A percentile compares a stretch with the other conserved stretches of the same genome.
phyloP scores from a whole-genome alignment of 2,797 vertebrate genomes.

The Chelon auratus region DNA sequence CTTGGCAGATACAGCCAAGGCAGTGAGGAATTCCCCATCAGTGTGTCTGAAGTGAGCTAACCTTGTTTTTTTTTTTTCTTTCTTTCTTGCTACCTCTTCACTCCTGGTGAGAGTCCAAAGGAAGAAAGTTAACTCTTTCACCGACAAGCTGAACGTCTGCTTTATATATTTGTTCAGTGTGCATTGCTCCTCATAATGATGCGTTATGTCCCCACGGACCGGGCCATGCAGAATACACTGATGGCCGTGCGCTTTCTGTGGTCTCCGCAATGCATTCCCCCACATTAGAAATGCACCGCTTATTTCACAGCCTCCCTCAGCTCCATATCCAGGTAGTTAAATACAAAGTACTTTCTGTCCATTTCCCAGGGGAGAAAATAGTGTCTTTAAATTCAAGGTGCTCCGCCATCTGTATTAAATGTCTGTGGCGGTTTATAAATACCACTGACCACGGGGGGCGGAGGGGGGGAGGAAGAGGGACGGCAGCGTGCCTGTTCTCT shows the following conservation, averaged over 20 bases:
- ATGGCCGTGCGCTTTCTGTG: conserved; percentile 5
- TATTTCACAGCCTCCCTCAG: conserved; percentile 55
- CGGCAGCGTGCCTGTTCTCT: conserved; percentile 32
- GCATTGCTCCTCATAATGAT: conserved; percentile 19
- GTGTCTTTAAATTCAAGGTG: conserved; percentile 65
- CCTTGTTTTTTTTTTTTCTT: conserved; percentile 58
- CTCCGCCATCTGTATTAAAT: conserved; percentile 74
- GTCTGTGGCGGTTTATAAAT: conserved; percentile 78
- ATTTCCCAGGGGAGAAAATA: conserved; percentile 44
- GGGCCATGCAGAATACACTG: conserved; percentile 37
- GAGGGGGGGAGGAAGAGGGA: conserved; percentile 6
- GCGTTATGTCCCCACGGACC: not conserved
- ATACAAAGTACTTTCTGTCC: conserved; percentile 50
- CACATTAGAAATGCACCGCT: conserved; percentile 53
- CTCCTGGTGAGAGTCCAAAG: conserved; percentile 62
- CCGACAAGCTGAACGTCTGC: conserved; percentile 34
- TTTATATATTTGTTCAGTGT: conserved; percentile 26
- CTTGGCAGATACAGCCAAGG: conserved; percentile 48
- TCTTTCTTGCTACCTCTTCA: conserved; percentile 44
- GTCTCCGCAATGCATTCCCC: conserved; percentile 19
- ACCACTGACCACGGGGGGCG: conserved; percentile 56
- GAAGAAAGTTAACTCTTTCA: conserved; percentile 77
- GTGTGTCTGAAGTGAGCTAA: conserved; percentile 68
- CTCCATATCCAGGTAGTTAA: conserved; percentile 44
- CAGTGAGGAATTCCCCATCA: conserved; percentile 80